Evolutionary conservation across 2,113 vertebrate genomes (phyloP), one percentile per base, ranked within the genome.

Genomic region (Cryptoleucopteryx plumbea): DNA sequence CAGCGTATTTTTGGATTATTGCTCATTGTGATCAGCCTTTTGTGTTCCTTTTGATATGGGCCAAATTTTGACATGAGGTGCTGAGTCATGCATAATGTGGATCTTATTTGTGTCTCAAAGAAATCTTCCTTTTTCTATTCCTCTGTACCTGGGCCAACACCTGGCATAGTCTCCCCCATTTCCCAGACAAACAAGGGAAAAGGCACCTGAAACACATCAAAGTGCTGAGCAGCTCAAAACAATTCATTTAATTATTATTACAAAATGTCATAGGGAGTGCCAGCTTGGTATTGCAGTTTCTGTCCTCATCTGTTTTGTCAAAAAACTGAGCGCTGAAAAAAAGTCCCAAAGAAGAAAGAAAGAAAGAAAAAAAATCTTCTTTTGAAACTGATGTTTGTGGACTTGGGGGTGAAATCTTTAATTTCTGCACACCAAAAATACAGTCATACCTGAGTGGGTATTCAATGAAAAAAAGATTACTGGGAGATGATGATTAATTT

Each of bases 21-120:
- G 87, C 88, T 97, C 90, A 94, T 97, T 96, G 95, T 93, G 89
- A 96, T 97, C 84, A 89, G 73, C 71, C 93, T 94, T 95, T 97
- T 95, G 78, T 97, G 88, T 47, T 97, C 94, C 68, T 80, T 94
- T 96, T 97, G 89, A 71, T 87, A 87, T 34, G 70, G 96, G 78
- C 93, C 93, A 95, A 86, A 95, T 90, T 93, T 61, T 85, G 74
- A 80, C 87, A 70, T 14, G 59, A 87, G 70, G 50, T 97, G 86
- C 94, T 95, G 97, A 94, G 74, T 95, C 81, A 94, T 9, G 29
- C 58, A 42, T 68, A 90, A 36, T 25, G 66, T 50, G 84, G 27
- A 11, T 87, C 70, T 91, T 68, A 21, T 27, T 68, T 62, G 59
- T 58, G 91, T 47, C 62, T 82, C 87, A 85, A 85, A 95, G 48